These are phyloP conservation scores for Hypsibius dujardini DNA, from an alignment of 1,140 invertebrate species.

Conservation along the genomic window DNA sequence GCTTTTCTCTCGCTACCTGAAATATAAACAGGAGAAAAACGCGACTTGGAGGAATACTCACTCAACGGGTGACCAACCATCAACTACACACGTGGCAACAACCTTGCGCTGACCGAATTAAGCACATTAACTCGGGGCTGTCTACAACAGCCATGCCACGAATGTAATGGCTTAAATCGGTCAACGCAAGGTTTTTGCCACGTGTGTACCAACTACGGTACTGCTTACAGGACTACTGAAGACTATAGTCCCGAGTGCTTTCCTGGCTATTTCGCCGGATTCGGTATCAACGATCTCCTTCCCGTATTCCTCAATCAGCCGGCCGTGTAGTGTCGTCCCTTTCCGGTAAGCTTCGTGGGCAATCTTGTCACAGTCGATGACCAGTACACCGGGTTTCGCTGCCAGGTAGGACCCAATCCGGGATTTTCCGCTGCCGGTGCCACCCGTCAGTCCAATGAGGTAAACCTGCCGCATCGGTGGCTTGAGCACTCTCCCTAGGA, in stretches of 20 bases:
- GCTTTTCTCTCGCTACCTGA: slow-evolving; percentile 47
- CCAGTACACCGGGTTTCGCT: slow-evolving; percentile 48
- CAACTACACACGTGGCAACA: neutral
- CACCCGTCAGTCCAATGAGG: slow-evolving; percentile 81
- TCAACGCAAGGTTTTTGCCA: no score
- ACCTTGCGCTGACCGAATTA: neutral
- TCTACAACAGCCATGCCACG: no score
- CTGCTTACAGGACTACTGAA: slow-evolving; percentile 52
- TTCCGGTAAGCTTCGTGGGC: slow-evolving; percentile 68
- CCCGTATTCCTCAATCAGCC: slow-evolving; percentile 61
- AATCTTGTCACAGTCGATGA: slow-evolving; percentile 78
- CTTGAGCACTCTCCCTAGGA: slow-evolving; percentile 50
- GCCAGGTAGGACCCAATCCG: slow-evolving; percentile 52
- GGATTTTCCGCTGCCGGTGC: slow-evolving; percentile 86
- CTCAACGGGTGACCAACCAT: slow-evolving; percentile 17
- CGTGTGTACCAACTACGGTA: neutral
- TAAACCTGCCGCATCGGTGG: slow-evolving; percentile 45
- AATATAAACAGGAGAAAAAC: slow-evolving; percentile 24
- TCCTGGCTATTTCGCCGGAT: slow-evolving; percentile 53
- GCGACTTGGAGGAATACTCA: neutral
- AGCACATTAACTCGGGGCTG: neutral
- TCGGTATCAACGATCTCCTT: slow-evolving; percentile 37
- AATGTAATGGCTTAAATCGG: no score
- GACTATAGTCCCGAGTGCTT: slow-evolving; percentile 57
- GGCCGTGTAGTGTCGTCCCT: slow-evolving; percentile 51